phyloP scores from a whole-genome alignment of 1,140 invertebrate genomes.

The Plutomurus gul region DNA sequence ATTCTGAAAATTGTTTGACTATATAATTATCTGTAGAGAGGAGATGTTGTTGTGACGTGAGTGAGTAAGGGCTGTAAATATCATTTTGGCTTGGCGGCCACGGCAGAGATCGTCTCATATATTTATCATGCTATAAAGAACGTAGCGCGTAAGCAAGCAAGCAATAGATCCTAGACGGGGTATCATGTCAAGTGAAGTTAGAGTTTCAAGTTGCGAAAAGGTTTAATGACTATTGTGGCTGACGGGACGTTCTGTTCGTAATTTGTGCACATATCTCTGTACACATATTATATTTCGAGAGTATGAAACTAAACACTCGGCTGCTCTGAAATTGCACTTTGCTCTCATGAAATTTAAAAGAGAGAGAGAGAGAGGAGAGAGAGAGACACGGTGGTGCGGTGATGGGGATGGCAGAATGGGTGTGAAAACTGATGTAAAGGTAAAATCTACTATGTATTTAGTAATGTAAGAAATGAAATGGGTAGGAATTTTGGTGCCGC shows the following conservation, averaged over 20 bases:
- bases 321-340: no score
- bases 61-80: constrained; percentile 5
- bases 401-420: constrained; percentile 11
- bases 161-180: not conserved
- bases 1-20: constrained; percentile 27
- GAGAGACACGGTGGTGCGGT: no score
- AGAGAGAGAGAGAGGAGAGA: not conserved
- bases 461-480: not conserved
- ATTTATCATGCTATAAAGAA: not conserved
- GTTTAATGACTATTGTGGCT: constrained; percentile 11
- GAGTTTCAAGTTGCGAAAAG: constrained; percentile 16
- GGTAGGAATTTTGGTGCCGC: not conserved
- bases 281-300: no score
- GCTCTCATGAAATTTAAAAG: constrained; percentile 18
- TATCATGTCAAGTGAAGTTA: constrained; percentile 23
- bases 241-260: constrained; percentile 18
- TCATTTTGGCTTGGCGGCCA: not conserved
- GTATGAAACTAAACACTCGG: no score
- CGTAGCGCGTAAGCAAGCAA: not conserved
- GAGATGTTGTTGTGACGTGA: not conserved
- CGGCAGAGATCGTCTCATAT: not conserved
- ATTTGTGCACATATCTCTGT: no score
- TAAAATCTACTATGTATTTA: constrained; percentile 1
- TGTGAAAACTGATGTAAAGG: constrained; percentile 27
- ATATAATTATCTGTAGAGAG: constrained; percentile 1